Conservation (phyloP, 2,888 invertebrate genomes). For the Strigamia transsilvanica region DNA sequence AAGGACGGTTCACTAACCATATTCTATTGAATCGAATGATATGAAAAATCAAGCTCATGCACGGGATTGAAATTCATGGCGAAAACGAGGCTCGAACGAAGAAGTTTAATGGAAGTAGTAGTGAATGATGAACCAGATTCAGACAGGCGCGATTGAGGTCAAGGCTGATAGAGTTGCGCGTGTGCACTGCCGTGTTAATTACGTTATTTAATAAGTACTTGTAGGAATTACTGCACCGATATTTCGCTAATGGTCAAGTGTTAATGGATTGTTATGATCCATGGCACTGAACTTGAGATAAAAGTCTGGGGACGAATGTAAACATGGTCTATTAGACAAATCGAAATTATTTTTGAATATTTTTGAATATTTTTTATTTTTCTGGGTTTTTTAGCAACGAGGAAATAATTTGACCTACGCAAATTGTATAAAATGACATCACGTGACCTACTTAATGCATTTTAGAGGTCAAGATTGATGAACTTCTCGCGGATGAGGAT, state of each 20-base stretch:
- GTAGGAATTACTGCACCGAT: not conserved
- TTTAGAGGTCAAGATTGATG: slow-evolving; percentile 5
- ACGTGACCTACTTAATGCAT: not conserved
- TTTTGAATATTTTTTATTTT: not conserved
- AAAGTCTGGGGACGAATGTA: not conserved
- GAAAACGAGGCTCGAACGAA: not conserved
- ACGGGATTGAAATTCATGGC: not conserved
- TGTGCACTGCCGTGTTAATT: not conserved
- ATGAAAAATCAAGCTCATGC: not conserved
- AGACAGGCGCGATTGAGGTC: not conserved
- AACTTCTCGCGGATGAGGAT: not conserved
- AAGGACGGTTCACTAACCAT: slow-evolving; percentile 2
- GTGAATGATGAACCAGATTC: slow-evolving; percentile 8
- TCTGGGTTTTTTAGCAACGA: not conserved
- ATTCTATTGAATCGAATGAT: not conserved
- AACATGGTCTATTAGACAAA: not conserved
- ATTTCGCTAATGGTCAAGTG: not conserved
- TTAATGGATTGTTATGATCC: not conserved
- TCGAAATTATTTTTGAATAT: not conserved
- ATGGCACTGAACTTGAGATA: not conserved
- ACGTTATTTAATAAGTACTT: not conserved
- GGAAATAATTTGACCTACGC: not conserved
- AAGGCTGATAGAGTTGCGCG: not conserved
- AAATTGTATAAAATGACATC: not conserved
- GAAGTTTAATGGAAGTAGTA: not conserved